Conservation (phyloP, 2,113 vertebrate genomes). For the Laterallus jamaicensis region DNA sequence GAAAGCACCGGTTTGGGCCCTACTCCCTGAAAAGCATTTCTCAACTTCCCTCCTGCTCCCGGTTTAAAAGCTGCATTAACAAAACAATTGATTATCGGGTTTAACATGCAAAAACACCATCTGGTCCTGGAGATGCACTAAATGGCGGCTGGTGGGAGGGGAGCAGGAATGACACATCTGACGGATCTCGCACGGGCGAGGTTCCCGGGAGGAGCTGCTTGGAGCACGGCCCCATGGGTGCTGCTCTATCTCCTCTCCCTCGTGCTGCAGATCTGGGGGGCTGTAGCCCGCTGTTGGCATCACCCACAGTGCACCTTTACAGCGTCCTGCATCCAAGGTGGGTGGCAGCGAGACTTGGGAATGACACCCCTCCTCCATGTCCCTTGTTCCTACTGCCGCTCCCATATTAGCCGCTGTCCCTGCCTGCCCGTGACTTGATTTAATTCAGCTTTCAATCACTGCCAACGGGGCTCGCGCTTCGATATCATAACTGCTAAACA, state of each 20-base stretch:
- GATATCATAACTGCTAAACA: background rate
- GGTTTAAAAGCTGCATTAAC: constrained; percentile 71
- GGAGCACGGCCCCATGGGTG: too few relatives aligned
- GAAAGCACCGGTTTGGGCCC: background rate
- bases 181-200: background rate
- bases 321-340: accelerated
- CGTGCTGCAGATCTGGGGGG: too few relatives aligned
- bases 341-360: too few relatives aligned
- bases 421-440: background rate
- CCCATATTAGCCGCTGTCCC: background rate
- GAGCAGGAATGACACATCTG: constrained; percentile 7
- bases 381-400: accelerated
- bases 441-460: background rate
- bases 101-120: constrained; percentile 78
- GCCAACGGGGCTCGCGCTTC: background rate
- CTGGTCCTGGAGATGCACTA: constrained; percentile 68
- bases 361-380: too few relatives aligned
- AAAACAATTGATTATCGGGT: constrained; percentile 80
- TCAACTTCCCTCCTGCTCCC: constrained; percentile 63
- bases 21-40: background rate
- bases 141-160: background rate
- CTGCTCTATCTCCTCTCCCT: background rate
- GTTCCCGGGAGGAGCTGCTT: background rate
- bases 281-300: too few relatives aligned
- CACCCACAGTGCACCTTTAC: too few relatives aligned